Conservation (phyloP, 2,888 invertebrate species). For the Rhingia rostrata region DNA sequence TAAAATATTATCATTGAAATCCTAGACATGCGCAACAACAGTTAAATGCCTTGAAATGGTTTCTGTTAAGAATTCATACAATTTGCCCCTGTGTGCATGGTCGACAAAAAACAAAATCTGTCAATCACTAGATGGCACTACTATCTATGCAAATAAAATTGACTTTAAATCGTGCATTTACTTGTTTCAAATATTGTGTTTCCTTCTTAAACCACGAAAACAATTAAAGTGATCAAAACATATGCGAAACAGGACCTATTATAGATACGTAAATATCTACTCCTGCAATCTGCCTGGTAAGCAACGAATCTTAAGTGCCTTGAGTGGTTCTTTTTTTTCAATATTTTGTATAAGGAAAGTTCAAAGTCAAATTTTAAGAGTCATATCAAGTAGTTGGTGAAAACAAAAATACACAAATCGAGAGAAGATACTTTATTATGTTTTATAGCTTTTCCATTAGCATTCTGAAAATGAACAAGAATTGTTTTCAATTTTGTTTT, state of each 20-base stretch:
- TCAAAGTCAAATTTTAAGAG: not conserved
- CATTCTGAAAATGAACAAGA: not conserved
- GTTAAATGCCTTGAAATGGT: too few relatives aligned
- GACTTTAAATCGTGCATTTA: too few relatives aligned
- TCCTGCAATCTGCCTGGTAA: constrained; percentile 6
- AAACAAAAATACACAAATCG: not conserved
- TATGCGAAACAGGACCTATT: not conserved
- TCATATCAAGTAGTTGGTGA: not conserved
- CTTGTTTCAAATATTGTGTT: not conserved
- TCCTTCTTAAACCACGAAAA: constrained; percentile 30
- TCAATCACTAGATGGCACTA: too few relatives aligned
- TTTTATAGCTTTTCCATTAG: constrained; percentile 13
- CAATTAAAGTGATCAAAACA: constrained; percentile 9
- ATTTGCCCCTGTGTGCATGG: too few relatives aligned
- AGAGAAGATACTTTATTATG: constrained; percentile 9
- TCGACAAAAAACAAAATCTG: too few relatives aligned
- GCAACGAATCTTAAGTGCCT: not conserved
- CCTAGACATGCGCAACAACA: too few relatives aligned
- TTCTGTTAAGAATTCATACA: too few relatives aligned
- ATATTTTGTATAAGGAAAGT: constrained; percentile 12
- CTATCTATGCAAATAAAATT: too few relatives aligned
- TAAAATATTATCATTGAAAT: too few relatives aligned
- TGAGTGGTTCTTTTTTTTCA: constrained; percentile 6
- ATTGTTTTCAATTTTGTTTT: not conserved
- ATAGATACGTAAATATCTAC: not conserved